Conservation (phyloP, 2,797 vertebrate species). For the Chiloscyllium punctatum region DNA sequence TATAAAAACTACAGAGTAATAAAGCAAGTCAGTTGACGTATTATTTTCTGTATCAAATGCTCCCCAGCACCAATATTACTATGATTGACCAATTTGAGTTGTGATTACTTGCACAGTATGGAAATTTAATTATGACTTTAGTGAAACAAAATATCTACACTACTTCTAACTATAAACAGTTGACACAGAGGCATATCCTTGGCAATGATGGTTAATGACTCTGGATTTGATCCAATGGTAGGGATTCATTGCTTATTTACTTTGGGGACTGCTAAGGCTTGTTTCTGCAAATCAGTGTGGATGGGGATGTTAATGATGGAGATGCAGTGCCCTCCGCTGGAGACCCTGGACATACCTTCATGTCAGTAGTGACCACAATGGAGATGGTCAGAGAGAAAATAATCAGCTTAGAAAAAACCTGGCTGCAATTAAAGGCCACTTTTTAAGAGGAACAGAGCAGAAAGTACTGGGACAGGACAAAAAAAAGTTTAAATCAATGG, state of each 20-base stretch:
- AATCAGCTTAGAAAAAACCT: neutral
- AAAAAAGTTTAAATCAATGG: neutral
- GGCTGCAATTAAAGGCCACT: neutral
- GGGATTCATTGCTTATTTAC: constrained; percentile 24
- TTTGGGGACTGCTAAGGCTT: neutral
- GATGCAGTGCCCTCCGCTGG: constrained; percentile 17
- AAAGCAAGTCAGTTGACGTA: neutral
- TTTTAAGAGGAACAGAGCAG: neutral
- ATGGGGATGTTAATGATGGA: neutral
- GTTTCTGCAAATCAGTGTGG: neutral
- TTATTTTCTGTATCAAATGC: neutral
- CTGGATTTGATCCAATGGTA: constrained; percentile 2
- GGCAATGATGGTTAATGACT: neutral
- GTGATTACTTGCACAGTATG: no score
- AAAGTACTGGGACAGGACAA: neutral
- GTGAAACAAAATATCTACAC: neutral
- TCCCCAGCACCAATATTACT: neutral
- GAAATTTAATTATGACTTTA: neutral
- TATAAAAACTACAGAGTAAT: neutral
- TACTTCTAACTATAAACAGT: neutral
- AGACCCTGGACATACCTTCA: neutral
- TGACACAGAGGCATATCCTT: neutral
- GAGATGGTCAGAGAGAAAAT: neutral
- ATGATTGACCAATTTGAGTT: neutral
- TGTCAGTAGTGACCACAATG: neutral